Conservation (phyloP, 2,888 invertebrate species). For the Polia nebulosa region DNA sequence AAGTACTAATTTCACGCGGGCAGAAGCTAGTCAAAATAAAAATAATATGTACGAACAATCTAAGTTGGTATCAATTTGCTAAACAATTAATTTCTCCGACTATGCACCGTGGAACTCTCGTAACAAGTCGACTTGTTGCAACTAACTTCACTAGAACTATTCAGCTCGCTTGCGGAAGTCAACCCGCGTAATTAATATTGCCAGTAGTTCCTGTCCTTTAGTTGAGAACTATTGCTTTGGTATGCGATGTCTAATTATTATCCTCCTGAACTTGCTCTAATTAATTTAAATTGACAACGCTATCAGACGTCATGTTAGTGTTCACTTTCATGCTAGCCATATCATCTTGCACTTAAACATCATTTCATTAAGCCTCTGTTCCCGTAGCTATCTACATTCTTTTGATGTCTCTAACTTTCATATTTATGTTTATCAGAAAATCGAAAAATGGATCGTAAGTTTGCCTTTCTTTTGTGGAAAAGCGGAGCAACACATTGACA, state of each 20-base stretch:
- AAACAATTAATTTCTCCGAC: not conserved
- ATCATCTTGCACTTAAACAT: not conserved
- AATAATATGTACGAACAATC: not conserved
- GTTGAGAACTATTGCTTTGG: not conserved
- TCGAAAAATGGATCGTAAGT: not conserved
- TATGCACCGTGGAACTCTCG: not conserved
- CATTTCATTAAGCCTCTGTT: not conserved
- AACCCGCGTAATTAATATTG: not conserved
- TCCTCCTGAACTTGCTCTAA: not conserved
- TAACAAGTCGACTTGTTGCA: not conserved
- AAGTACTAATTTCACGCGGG: too few species aligned
- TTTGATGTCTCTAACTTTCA: too few species aligned
- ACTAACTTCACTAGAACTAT: constrained; percentile 1
- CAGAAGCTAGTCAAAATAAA: too few species aligned
- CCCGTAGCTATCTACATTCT: not conserved
- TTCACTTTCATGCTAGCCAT: not conserved
- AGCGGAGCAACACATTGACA: not conserved
- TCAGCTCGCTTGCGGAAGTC: not conserved
- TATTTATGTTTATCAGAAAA: too few species aligned
- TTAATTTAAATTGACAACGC: not conserved
- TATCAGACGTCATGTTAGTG: not conserved
- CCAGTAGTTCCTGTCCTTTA: not conserved
- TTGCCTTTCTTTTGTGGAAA: not conserved
- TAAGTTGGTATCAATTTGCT: not conserved
- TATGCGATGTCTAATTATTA: not conserved